Conservation (phyloP, 1,140 invertebrate genomes). For the Tribolium castaneum region DNA sequence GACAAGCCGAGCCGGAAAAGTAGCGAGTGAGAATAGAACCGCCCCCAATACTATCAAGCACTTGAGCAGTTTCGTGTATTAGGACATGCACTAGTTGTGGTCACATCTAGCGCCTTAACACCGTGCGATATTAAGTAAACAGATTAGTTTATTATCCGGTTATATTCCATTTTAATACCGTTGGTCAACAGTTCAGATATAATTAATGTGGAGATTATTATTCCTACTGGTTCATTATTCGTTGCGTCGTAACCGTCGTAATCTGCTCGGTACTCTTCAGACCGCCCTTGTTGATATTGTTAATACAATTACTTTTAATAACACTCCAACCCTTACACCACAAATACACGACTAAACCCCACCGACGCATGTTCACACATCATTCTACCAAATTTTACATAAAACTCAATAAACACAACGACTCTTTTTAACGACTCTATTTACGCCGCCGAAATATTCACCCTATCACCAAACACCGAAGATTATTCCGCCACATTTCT, state of each 20-base stretch:
- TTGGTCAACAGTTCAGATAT: constrained; percentile 54
- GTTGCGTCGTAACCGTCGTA: constrained; percentile 40
- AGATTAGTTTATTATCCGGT: constrained; percentile 57
- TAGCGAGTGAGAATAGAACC: constrained; percentile 10
- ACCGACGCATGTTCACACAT: constrained; percentile 24
- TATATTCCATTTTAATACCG: constrained; percentile 54
- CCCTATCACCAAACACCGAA: background rate
- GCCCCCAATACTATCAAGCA: constrained; percentile 12
- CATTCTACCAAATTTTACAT: constrained; percentile 22
- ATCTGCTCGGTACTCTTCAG: constrained; percentile 37
- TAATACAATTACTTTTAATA: constrained; percentile 43
- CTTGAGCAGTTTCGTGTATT: constrained; percentile 21
- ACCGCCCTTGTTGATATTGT: constrained; percentile 34
- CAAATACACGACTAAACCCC: constrained; percentile 31
- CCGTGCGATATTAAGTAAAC: constrained; percentile 56
- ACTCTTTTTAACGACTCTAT: constrained; percentile 15
- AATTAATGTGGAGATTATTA: constrained; percentile 53
- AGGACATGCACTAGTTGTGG: constrained; percentile 35
- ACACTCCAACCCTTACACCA: constrained; percentile 24
- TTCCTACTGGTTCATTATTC: constrained; percentile 48
- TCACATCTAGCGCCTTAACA: constrained; percentile 46
- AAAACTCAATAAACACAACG: constrained; percentile 28
- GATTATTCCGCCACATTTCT: background rate
- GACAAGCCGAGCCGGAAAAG: constrained; percentile 31
- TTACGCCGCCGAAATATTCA: background rate